These are phyloP conservation scores for Onychomys arenicola DNA, from an alignment of 2,797 vertebrate species.

Conservation along the genomic window DNA sequence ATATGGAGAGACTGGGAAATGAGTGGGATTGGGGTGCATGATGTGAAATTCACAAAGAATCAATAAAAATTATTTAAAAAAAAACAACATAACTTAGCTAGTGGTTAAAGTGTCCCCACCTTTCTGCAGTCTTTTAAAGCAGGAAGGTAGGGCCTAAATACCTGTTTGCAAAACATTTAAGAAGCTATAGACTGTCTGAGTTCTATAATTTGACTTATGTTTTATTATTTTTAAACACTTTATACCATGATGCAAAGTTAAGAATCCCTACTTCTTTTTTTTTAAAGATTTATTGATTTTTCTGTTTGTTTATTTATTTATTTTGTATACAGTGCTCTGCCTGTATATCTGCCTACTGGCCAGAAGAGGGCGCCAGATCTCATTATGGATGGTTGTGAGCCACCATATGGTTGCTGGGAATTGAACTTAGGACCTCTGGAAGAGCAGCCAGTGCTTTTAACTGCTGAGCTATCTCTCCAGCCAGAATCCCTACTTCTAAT, in stretches of 20 bases:
- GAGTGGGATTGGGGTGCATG: background rate
- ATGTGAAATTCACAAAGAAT: background rate
- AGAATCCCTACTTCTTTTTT: background rate
- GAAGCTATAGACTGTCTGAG: background rate
- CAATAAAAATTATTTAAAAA: background rate
- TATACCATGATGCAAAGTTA: background rate
- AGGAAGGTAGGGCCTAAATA: background rate
- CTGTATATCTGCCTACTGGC: too few species aligned
- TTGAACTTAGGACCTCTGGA: too few species aligned
- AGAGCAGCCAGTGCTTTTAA: too few species aligned
- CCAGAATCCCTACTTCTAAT: background rate
- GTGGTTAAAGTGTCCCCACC: background rate
- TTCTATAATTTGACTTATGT: background rate
- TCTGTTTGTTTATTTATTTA: too few species aligned
- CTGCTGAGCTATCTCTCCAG: too few species aligned
- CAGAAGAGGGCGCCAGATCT: too few species aligned
- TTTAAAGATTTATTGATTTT: too few species aligned
- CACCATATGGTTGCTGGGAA: too few species aligned
- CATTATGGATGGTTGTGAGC: too few species aligned
- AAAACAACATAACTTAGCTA: background rate
- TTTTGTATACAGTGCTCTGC: too few species aligned
- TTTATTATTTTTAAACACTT: background rate
- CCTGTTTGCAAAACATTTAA: background rate
- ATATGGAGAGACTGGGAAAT: background rate
- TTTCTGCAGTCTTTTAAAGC: background rate